Evolutionary conservation across 2,797 vertebrate species (phyloP).

Genomic region (Botia kubotai): DNA sequence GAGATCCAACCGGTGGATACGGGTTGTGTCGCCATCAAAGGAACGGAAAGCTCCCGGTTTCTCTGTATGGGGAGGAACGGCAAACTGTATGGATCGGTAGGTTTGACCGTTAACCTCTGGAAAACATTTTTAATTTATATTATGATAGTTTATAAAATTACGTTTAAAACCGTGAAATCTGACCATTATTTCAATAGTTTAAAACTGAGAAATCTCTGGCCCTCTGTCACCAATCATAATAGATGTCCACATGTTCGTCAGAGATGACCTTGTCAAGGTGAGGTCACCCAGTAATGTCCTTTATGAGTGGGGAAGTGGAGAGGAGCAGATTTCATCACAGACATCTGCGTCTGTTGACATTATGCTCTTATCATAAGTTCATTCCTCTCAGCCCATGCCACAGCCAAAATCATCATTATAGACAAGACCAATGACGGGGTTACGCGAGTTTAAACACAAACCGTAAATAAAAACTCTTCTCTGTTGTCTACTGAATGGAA

Average conservation of each 20-base stretch:
- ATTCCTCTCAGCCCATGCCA: conserved; percentile 45
- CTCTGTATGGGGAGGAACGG: conserved; percentile 89
- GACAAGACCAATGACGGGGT: neutral
- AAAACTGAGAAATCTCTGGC: conserved; percentile 23
- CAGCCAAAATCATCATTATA: conserved; percentile 13
- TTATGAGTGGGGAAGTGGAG: conserved; percentile 23
- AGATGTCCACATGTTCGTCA: conserved; percentile 6
- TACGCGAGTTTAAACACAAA: neutral
- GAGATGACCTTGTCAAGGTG: conserved; percentile 23
- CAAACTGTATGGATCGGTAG: conserved; percentile 87
- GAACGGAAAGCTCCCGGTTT: conserved; percentile 82
- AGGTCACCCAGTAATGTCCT: conserved; percentile 13
- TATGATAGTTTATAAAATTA: neutral
- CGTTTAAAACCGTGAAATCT: neutral
- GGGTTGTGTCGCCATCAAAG: conserved; percentile 89
- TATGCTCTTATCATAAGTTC: conserved; percentile 44
- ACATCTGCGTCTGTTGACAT: conserved; percentile 38
- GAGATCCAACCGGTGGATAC: conserved; percentile 87
- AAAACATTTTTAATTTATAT: neutral
- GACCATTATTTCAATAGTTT: neutral
- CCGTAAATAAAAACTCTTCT: neutral
- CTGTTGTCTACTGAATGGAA: neutral
- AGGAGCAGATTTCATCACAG: conserved; percentile 27
- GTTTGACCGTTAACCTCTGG: conserved; percentile 48
- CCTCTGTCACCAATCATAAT: conserved; percentile 14